These are phyloP conservation scores for Caradrina clavipalpis DNA, from an alignment of 2,888 invertebrate genomes.

Conservation along the genomic window DNA sequence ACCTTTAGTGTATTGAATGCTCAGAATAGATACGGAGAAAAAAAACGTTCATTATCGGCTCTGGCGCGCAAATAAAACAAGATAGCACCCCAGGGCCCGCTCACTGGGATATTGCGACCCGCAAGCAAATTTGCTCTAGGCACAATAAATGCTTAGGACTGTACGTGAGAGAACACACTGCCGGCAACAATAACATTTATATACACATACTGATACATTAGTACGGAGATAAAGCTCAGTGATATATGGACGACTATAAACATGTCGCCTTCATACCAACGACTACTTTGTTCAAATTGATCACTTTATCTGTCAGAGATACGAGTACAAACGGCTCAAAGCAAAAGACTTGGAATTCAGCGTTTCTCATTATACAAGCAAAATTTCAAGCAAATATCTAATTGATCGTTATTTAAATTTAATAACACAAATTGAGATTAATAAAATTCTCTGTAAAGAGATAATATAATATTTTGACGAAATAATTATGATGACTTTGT, in stretches of 20 bases:
- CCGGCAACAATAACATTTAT: constrained; percentile 78
- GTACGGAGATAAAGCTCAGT: constrained; percentile 59
- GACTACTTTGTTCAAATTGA: constrained; percentile 54
- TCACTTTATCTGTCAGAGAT: constrained; percentile 52
- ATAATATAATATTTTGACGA: constrained; percentile 50
- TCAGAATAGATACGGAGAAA: constrained; percentile 80
- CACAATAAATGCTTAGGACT: constrained; percentile 87
- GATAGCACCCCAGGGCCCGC: constrained; percentile 85
- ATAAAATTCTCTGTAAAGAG: constrained; percentile 50
- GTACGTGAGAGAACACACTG: constrained; percentile 78
- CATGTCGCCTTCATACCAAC: constrained; percentile 54
- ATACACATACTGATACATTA: constrained; percentile 72
- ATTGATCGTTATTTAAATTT: constrained; percentile 62
- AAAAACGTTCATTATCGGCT: constrained; percentile 87
- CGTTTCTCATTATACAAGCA: constrained; percentile 48
- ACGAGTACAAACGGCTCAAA: constrained; percentile 28
- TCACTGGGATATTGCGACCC: constrained; percentile 88
- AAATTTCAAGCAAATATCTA: constrained; percentile 52
- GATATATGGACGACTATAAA: constrained; percentile 54
- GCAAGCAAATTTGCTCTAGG: constrained; percentile 89
- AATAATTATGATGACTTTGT: constrained; percentile 57
- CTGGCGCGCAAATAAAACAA: constrained; percentile 86
- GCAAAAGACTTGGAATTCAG: constrained; percentile 29
- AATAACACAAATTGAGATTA: constrained; percentile 58
- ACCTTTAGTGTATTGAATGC: constrained; percentile 85